phyloP scores from a whole-genome alignment of 2,113 vertebrate species.

The Motacilla alba region DNA sequence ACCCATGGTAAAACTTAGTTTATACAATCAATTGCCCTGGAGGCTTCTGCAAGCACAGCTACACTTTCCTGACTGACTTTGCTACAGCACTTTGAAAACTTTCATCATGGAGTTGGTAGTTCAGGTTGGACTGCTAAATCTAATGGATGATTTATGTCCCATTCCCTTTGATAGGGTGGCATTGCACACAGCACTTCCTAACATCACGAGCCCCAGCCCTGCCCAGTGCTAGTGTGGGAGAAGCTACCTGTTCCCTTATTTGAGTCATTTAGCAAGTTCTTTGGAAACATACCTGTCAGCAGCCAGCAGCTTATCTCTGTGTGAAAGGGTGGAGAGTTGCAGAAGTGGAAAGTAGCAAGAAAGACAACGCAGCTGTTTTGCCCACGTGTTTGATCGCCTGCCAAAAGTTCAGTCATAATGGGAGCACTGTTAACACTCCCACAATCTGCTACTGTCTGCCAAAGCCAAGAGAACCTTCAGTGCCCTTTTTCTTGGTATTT shows the following conservation, averaged over 20 bases:
- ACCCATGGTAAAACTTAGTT: neutral
- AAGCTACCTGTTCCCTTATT: neutral
- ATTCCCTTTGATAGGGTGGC: neutral
- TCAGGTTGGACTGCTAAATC: neutral
- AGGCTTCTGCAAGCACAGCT: neutral
- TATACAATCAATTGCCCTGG: neutral
- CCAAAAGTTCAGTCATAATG: neutral
- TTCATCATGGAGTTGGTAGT: neutral
- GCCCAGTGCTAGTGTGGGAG: neutral
- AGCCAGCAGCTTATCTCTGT: neutral
- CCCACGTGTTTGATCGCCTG: neutral
- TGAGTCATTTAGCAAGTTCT: neutral
- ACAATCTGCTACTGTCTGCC: neutral
- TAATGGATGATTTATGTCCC: neutral
- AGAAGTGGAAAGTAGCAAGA: neutral
- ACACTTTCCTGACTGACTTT: neutral
- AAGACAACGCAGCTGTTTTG: neutral
- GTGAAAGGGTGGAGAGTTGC: neutral
- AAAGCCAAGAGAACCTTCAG: neutral
- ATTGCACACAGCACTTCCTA: neutral
- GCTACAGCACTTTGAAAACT: neutral
- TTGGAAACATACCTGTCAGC: neutral
- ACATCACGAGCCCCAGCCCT: neutral
- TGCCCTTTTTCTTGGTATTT: constrained; percentile 2
- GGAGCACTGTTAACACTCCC: neutral